Evolutionary conservation across 2,113 vertebrate genomes (phyloP), one percentile per base, ranked within the genome.

Genomic region (Ameiurus melas): DNA sequence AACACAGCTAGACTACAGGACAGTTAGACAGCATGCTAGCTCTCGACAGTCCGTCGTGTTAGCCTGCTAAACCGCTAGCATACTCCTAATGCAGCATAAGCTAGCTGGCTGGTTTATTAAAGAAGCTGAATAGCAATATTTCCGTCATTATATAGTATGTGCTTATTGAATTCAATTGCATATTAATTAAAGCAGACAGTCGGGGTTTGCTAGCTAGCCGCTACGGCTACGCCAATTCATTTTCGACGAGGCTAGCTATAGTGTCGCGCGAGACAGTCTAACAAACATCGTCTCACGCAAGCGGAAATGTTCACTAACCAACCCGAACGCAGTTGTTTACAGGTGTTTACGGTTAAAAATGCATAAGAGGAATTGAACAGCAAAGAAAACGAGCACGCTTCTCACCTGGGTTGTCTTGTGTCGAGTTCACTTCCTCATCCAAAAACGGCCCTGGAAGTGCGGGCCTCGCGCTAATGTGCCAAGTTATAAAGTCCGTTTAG

Each of bases 401-500:
- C 30, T 89, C 71, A 95, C 95, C 95, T 95, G 95, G 92, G 91
- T 90, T 64, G 85, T 87, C 66, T 86, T 86, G 53, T 0, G 53
- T 87, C 30, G 60, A 17, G 12, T 84, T 94, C 89, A 94, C 90
- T 92, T 90, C 90, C 93, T 94, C 94, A 94, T 95, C 93, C 95
- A 94, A 94, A 47, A 93, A 47, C 75, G 94, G 94, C 94, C 94
- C 94, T 93, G 93, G 88, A 93, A 93, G 92, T 91, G 89, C 92
- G 94, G 95, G 94, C 93, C 94, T 93, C 93, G 91, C 92, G 93
- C 94, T 92, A 39, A 62, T 93, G 90, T 90, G 93, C 92, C 88
- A 92, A 95, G 93, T 95, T 95, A 93, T 89, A 90, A 85, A 87
- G 90, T 92, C 92, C 91, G 93, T 88, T 92, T 90, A 89, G 89